Base-by-base conservation (phyloP, 2,888 invertebrate species). In the Drosophila diplacantha region DNA sequence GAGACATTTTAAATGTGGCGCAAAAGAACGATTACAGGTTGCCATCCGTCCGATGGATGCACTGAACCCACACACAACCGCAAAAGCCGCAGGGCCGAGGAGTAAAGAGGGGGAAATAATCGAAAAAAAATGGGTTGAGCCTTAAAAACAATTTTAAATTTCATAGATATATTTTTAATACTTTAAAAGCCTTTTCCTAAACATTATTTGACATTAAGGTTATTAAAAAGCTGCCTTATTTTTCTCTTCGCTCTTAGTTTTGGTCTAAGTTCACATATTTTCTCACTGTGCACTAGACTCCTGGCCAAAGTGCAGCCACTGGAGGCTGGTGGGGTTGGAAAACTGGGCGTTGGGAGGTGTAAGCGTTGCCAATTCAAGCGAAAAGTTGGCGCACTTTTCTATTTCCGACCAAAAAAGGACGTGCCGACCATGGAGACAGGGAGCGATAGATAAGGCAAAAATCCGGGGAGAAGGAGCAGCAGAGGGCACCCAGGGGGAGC, bases 21-120 rank as follows among this genome's bases (percentile, higher is more conserved):
- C 80, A 83, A 71, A 82, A 72, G 83, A 80, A 74, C 81, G 80
- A 80, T 80, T 80, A 83, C 80, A 83, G 83, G 83, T 83, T 80
- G 77, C 74, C 72, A 58, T 41, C 72, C 72, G 72, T 57, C 61
- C 61, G 50, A 62, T 62, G 62, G 51, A 62, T 69, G 77, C 81
- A 71, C 41, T 61, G 49, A 61, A 47, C 55, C 64, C 64, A 64
- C 73, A 43, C 62, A 68, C 54, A 54, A 44, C 78, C 67, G 69
- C 81, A 52, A 68, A 71, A 74, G 55, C 76, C 78, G 59, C 81
- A 77, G 66, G 16, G n/a, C 16, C 20, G 35, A 12, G 39, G 8
- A 3, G 22, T 3, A 6, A 38, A 20, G 14, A 4, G 2, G n/a
- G 1, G n/a, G 41, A 14, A 24, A 12, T 47, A 34, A 22, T 44